Base-by-base conservation (phyloP, 2,888 invertebrate species). In the Cylloceria caligata region DNA sequence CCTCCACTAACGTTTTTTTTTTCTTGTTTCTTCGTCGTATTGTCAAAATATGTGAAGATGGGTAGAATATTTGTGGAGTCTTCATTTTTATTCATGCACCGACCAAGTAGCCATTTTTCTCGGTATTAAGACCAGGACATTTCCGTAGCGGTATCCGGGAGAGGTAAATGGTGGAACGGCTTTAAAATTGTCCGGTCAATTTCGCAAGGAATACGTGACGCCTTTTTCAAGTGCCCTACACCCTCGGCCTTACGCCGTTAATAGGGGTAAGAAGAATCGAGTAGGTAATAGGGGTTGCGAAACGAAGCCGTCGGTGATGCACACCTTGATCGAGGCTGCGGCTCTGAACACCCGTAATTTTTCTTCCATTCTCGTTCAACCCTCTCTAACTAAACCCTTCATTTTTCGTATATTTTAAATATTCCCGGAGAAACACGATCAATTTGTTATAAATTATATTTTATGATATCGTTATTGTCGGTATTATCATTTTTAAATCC, bases 151-250 rank as follows among this genome's bases (percentile, higher is more conserved):
- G 71, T 27, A 30, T 13, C 19, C 6, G 34, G 16, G 55, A 21
- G 65, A 34, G 82, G 60, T 60, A 55, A 71, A 81, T 80, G 85
- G 71, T 52, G 64, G 47, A 67, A 64, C 85, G 88, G 92, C 92
- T 92, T 90, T 90, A 91, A 92, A 92, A 92, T 91, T 91, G 91
- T 91, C 90, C 91, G 92, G 92, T 92, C 92, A 93, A 93, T 93
- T 93, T 92, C 88, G 89, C 85, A 79, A 81, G 80, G 80, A 86
- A 89, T 76, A 92, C 92, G 92, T 93, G 92, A 92, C 88, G 88
- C 90, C 90, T 92, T 93, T 92, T 92, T 90, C 87, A 92, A 92
- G 88, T 87, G 88, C 77, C 45, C 47, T 34, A 45, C 45, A 67
- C 36, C 60, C 21, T 36, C 76, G 64, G 47, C 36, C 21, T 45